Conservation (phyloP, 2,888 invertebrate genomes). For the Agrotis clavis region DNA sequence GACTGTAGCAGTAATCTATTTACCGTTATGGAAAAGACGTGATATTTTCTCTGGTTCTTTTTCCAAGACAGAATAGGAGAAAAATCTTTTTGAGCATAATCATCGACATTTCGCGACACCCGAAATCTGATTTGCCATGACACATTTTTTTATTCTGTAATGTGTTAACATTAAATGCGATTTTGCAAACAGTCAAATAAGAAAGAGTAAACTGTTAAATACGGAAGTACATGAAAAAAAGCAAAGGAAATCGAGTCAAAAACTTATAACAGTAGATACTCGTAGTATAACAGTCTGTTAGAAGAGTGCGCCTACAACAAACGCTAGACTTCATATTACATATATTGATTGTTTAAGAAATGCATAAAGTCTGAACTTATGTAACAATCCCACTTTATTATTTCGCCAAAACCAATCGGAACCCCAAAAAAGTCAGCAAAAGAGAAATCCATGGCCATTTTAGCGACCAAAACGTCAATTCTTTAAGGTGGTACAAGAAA, state of each 20-base stretch:
- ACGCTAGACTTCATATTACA: not conserved
- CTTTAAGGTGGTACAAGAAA: slow-evolving; percentile 50
- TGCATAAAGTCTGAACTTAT: not conserved
- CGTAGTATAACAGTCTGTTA: too few relatives aligned
- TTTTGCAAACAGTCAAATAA: too few relatives aligned
- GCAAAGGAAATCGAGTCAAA: not conserved
- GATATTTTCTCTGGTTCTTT: too few relatives aligned
- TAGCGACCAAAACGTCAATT: slow-evolving; percentile 54
- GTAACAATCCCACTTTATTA: not conserved
- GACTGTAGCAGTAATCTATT: too few relatives aligned
- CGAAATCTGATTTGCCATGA: not conserved
- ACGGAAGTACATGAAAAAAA: too few relatives aligned
- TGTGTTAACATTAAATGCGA: not conserved
- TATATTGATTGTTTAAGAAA: not conserved
- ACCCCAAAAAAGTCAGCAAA: not conserved
- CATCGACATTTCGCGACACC: not conserved
- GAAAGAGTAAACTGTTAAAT: not conserved
- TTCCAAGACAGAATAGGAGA: too few relatives aligned
- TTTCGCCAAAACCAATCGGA: not conserved
- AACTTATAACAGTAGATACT: not conserved
- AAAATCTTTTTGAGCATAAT: not conserved
- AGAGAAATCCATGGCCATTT: slow-evolving; percentile 38
- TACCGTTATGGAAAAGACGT: too few relatives aligned
- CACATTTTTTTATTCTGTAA: not conserved
- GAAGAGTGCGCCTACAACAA: not conserved